These are phyloP conservation scores for Apis laboriosa DNA, from an alignment of 1,140 invertebrate genomes.

Conservation along the genomic window DNA sequence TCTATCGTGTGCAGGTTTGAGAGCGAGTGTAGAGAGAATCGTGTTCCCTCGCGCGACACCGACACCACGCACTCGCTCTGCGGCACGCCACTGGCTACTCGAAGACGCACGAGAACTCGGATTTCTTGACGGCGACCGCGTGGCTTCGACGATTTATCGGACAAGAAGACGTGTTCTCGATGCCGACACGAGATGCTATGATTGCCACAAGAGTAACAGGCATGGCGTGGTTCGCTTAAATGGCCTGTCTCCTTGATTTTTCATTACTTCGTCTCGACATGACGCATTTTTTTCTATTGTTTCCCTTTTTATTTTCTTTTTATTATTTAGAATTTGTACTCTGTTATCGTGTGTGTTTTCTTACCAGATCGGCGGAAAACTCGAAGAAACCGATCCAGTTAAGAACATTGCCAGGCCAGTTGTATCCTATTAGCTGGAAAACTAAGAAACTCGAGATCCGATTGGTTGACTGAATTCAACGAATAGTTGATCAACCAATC, in stretches of 20 bases:
- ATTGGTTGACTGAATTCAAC: constrained; percentile 31
- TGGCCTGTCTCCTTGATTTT: constrained; percentile 32
- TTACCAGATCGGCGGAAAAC: constrained; percentile 7
- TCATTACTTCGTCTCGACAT: constrained; percentile 28
- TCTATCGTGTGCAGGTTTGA: constrained; percentile 20
- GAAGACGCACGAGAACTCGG: constrained; percentile 45
- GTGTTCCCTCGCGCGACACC: constrained; percentile 53
- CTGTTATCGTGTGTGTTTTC: constrained; percentile 1
- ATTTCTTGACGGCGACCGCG: constrained; percentile 52
- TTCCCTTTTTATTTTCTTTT: not conserved
- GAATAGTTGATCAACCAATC: constrained; percentile 39
- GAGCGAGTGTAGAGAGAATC: constrained; percentile 37
- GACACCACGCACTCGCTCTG: constrained; percentile 58
- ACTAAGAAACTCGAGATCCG: not conserved
- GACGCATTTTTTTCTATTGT: constrained; percentile 14
- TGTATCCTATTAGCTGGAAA: constrained; percentile 18
- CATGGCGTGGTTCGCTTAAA: constrained; percentile 64
- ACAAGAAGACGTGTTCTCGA: constrained; percentile 37
- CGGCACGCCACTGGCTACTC: constrained; percentile 40
- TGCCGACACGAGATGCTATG: constrained; percentile 44
- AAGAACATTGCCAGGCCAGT: constrained; percentile 26
- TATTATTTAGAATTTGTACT: not conserved
- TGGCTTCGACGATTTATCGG: constrained; percentile 48
- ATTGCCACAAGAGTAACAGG: constrained; percentile 52
- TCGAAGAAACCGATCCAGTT: constrained; percentile 19